Evolutionary conservation across 1,140 invertebrate species (phyloP), one percentile per base, ranked within the genome.

Genomic region (Drosophila guanche): DNA sequence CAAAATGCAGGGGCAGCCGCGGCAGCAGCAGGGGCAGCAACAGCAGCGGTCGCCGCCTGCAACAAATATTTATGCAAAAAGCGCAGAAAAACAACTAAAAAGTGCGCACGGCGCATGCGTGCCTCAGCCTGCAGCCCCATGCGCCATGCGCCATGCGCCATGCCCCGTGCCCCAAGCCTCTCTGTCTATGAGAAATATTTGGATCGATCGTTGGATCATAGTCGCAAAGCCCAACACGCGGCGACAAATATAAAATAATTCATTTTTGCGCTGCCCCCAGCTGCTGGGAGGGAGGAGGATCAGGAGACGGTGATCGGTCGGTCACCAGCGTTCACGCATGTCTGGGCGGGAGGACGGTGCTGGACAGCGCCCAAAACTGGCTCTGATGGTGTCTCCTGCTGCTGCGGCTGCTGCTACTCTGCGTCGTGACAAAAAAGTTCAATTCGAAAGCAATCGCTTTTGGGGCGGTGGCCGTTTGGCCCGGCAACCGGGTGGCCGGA

Each of bases 41-140:
- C 65, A 68, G 62, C 59, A 53, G 54, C 54, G 60, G 72, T 63
- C 47, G 71, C 79, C 77, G 81, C 72, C 76, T 75, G 76, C 66
- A 69, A 74, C 63, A 89, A 79, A 90, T 81, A 89, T 90, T 89
- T 89, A 89, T 89, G 86, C 85, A 89, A 86, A 90, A 89, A 70
- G 50, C 53, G 62, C 57, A 70, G 68, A 53, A 65, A 56, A 58
- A 76, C 62, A 88, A 88, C 70, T 86, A 86, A 85, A 85, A 85
- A 85, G 80, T 80, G 61, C 73, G 60, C 81, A 80, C 77, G 77
- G 61, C 73, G 60, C 81, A 80, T 86, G 77, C 80, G 80, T 80
- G 80, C 33, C 33, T 37, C 27, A 29, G 27, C 27, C 27, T 29
- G 2, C 27, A 29, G 27, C 27, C 6, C 27, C 33, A 3, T 4